Percentiles rank a stretch among this genome's conserved stretches.
Conservation (phyloP, 2,113 vertebrate species). For the Jaculus jaculus region DNA sequence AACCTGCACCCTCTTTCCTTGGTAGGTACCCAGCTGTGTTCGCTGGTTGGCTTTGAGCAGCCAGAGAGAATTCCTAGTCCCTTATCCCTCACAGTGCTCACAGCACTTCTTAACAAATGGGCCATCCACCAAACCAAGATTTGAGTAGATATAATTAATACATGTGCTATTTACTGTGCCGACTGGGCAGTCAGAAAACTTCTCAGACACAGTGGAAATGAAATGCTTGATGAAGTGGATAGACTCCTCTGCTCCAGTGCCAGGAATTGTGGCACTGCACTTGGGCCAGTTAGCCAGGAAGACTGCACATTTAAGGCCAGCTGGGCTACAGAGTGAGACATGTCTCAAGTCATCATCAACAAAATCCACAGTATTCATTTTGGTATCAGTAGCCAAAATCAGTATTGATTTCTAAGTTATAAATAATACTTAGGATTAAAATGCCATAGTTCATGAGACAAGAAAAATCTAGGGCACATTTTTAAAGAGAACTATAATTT, state of each 20-base stretch:
- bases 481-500: slow-evolving; percentile 28
- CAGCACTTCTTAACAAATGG: accelerated
- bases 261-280: not conserved
- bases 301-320: not conserved
- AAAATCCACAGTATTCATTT: not conserved
- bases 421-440: not conserved
- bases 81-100: not conserved
- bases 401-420: slow-evolving; percentile 5
- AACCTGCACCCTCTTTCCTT: not conserved
- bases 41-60: not conserved
- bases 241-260: not conserved
- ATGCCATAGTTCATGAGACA: not conserved
- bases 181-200: not conserved
- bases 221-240: not conserved
- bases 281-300: not conserved
- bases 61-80: not conserved
- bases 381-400: not conserved
- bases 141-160: not conserved
- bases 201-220: not conserved
- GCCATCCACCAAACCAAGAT: not conserved
- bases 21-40: not conserved
- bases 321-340: not conserved
- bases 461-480: not conserved
- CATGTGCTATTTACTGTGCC: not conserved
- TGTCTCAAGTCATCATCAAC: not conserved